phyloP scores from a whole-genome alignment of 2,888 invertebrate species.

The Chaetogeoica ovagalla region DNA sequence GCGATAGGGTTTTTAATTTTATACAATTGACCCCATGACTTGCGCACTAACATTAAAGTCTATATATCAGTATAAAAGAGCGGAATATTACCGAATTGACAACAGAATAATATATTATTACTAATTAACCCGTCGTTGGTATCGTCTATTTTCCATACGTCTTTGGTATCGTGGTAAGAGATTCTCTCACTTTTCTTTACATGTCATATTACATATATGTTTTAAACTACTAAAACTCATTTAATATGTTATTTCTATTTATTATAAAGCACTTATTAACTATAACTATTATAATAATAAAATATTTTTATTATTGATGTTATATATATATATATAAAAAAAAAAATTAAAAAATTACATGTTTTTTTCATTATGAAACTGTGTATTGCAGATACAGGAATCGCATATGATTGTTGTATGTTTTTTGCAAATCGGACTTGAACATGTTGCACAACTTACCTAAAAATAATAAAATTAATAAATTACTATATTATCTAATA shows the following conservation, averaged over 20 bases:
- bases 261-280: conserved; percentile 9
- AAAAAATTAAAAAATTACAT: too few species aligned
- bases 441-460: conserved; percentile 7
- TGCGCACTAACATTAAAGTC: too few species aligned
- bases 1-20: too few species aligned
- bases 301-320: conserved; percentile 11
- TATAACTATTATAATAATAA: conserved; percentile 2
- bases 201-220: background rate
- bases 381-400: too few species aligned
- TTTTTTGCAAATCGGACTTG: conserved; percentile 29
- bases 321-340: conserved; percentile 19
- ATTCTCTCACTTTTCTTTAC: conserved; percentile 9
- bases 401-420: too few species aligned
- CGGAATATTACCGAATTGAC: too few species aligned
- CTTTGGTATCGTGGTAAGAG: conserved; percentile 18
- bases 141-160: conserved; percentile 1
- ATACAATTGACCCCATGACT: too few species aligned
- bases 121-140: conserved; percentile 14
- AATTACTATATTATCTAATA: too few species aligned
- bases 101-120: too few species aligned
- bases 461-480: background rate
- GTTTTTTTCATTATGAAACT: too few species aligned
- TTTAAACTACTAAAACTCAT: conserved; percentile 18
- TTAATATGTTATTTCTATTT: conserved; percentile 2
- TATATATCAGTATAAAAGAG: too few species aligned